Evolutionary conservation across 2,888 invertebrate species (phyloP).

Genomic region (Drosophila paramelanica): DNA sequence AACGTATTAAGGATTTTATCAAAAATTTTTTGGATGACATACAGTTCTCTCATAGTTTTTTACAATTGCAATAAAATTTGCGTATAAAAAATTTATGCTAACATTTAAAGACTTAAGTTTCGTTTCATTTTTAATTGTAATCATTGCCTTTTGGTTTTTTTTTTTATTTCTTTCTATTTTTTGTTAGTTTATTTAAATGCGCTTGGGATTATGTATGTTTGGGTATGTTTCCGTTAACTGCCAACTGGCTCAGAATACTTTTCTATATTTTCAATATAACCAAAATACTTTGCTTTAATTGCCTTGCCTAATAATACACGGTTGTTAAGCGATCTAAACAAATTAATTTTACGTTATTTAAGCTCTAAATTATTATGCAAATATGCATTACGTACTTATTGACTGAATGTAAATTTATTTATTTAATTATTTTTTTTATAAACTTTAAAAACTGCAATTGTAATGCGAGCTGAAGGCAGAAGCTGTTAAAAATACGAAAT

Average conservation of each 20-base stretch:
- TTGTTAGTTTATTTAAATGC: slow-evolving; percentile 63
- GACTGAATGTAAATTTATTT: slow-evolving; percentile 27
- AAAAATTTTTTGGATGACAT: slow-evolving; percentile 44
- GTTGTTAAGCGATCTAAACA: slow-evolving; percentile 39
- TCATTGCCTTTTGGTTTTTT: slow-evolving; percentile 38
- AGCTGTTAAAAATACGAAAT: slow-evolving; percentile 9
- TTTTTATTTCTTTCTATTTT: not conserved
- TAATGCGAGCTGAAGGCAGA: slow-evolving; percentile 2
- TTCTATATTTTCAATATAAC: slow-evolving; percentile 28
- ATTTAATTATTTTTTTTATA: not conserved
- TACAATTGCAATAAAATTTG: slow-evolving; percentile 77
- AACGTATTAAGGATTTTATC: slow-evolving; percentile 58
- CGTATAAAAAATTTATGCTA: slow-evolving; percentile 80
- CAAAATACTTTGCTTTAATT: slow-evolving; percentile 60
- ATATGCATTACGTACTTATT: slow-evolving; percentile 61
- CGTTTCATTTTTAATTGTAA: slow-evolving; percentile 61
- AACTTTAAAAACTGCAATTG: slow-evolving; percentile 1
- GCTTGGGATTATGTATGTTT: slow-evolving; percentile 75
- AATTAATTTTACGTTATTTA: slow-evolving; percentile 40
- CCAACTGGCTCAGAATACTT: slow-evolving; percentile 52
- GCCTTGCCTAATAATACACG: slow-evolving; percentile 53
- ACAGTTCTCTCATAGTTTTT: slow-evolving; percentile 53
- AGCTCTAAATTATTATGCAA: slow-evolving; percentile 66
- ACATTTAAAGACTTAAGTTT: slow-evolving; percentile 67
- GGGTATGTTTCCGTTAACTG: slow-evolving; percentile 73